A percentile compares a stretch with the other conserved stretches of the same genome.
Evolutionary conservation across 2,113 vertebrate genomes (phyloP).

Genomic region (Xiphophorus maculatus): DNA sequence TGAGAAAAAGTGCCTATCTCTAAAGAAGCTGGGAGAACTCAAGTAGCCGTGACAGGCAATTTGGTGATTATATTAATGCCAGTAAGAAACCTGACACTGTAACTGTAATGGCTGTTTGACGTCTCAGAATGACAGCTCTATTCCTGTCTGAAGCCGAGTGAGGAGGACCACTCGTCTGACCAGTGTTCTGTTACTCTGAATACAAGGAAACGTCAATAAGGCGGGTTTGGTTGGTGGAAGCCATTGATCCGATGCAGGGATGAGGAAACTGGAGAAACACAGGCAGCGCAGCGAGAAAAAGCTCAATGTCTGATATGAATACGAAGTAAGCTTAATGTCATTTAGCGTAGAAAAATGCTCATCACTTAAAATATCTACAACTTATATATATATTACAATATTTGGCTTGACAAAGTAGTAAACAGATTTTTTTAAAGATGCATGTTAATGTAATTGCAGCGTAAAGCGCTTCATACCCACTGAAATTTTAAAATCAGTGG

Average conservation of each 20-base stretch:
- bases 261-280: conserved; percentile 51
- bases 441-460: no score
- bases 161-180: conserved; percentile 40
- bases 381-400: background rate
- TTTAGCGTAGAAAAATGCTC: background rate
- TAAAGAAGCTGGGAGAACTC: conserved; percentile 59
- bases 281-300: background rate
- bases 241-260: conserved; percentile 51
- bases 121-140: conserved; percentile 61
- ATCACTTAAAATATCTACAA: background rate
- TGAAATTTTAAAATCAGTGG: background rate
- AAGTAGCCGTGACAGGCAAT: conserved; percentile 64
- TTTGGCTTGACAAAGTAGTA: background rate
- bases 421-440: background rate
- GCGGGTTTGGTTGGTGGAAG: conserved; percentile 38
- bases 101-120: conserved; percentile 46
- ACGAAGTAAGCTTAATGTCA: background rate
- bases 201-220: conserved; percentile 57
- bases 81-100: conserved; percentile 60
- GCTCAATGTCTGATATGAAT: background rate
- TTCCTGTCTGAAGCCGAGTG: conserved; percentile 42
- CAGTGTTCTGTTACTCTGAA: conserved; percentile 61
- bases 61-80: conserved; percentile 56
- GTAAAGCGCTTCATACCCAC: no score
- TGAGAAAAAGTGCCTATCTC: conserved; percentile 52